A percentile compares a stretch with the other conserved stretches of the same genome.
Evolutionary conservation across 2,888 invertebrate species (phyloP).

Genomic region (Hemicrepidius hirtus): DNA sequence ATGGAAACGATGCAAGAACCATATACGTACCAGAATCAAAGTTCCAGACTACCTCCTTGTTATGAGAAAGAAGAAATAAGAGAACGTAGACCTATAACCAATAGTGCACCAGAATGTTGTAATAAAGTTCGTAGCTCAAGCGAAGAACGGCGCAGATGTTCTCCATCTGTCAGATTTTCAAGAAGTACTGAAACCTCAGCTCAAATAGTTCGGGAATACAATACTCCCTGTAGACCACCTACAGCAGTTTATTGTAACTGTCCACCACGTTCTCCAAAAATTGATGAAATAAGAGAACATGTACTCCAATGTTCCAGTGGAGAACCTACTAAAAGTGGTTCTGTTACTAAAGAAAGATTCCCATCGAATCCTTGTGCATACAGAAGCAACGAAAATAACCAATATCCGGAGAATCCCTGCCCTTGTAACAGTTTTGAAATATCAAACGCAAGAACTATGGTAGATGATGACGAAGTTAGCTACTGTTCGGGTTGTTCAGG

Average conservation of each 20-base stretch:
- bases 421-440: conserved; percentile 19
- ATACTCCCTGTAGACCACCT: neutral
- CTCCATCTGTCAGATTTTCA: neutral
- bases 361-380: neutral
- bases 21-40: neutral
- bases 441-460: conserved; percentile 9
- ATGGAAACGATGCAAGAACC: neutral
- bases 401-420: conserved; percentile 1
- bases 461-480: conserved; percentile 52
- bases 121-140: neutral
- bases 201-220: neutral
- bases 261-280: no score
- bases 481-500: conserved; percentile 55
- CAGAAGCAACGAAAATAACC: neutral
- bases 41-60: neutral
- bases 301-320: conserved; percentile 1
- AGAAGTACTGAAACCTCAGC: neutral
- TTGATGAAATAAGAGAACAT: neutral
- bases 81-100: neutral
- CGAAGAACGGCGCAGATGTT: neutral
- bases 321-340: neutral
- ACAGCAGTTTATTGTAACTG: neutral
- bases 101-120: neutral
- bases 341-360: neutral
- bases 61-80: neutral